Conservation (phyloP, 1,140 invertebrate genomes). For the Drosophila orosa region DNA sequence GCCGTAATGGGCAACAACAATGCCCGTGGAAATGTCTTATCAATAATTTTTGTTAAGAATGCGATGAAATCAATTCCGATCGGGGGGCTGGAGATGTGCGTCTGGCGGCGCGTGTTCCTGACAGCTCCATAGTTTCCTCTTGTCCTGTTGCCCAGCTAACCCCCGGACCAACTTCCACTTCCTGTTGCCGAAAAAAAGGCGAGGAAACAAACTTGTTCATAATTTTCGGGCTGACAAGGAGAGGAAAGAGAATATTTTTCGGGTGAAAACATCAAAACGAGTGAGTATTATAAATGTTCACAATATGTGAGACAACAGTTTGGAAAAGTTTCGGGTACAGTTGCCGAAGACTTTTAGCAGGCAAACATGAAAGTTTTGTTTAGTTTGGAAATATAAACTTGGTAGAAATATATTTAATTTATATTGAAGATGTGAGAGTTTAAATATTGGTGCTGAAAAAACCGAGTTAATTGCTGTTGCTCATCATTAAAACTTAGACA, state of each 20-base stretch:
- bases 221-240: constrained; percentile 16
- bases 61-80: constrained; percentile 56
- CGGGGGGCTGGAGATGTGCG: constrained; percentile 40
- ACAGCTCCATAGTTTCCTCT: constrained; percentile 59
- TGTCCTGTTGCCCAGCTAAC: constrained; percentile 5
- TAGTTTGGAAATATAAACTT: background rate
- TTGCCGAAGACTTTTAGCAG: background rate
- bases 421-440: background rate
- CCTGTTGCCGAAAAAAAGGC: constrained; percentile 30
- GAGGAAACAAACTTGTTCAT: constrained; percentile 49
- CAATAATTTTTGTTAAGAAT: constrained; percentile 79
- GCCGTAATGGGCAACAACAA: constrained; percentile 40
- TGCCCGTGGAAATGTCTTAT: constrained; percentile 67
- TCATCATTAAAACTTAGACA: too few relatives aligned
- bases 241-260: constrained; percentile 4
- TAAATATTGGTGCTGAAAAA: background rate
- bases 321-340: constrained; percentile 26
- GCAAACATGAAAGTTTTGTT: background rate
- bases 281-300: constrained; percentile 25
- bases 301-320: background rate
- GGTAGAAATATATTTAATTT: background rate
- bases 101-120: constrained; percentile 62
- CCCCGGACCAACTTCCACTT: constrained; percentile 22
- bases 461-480: too few relatives aligned
- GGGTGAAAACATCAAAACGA: background rate